Evolutionary conservation across 2,888 invertebrate species (phyloP), one percentile per base, ranked within the genome.

Genomic region (Actias luna): DNA sequence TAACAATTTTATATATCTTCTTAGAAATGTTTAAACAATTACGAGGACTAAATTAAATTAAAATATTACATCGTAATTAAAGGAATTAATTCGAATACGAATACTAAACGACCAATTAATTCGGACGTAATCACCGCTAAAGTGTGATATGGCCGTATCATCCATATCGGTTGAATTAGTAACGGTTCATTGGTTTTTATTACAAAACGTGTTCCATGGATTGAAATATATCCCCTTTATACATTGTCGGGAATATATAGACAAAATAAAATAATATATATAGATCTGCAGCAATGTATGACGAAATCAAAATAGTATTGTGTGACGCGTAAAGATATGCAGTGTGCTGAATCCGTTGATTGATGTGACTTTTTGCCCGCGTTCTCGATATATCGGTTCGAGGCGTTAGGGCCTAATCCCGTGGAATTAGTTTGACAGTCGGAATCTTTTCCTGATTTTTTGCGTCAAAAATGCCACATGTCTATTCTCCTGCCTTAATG

Each of bases 311-410:
- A 31, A n/a, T 10, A 42, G 31, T 58, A 29, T 39, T 42, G 57
- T 39, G 2, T 22, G 36, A 39, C 22, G 42, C 42, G 16, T 52
- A 35, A 8, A 60, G 42, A 42, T 58, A 61, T 22, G 22, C 22
- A 42, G 39, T 18, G 52, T 57, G 61, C 39, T 14, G 39, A 58
- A 16, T 22, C 12, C 36, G 62, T 61, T 92, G 90, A 91, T 89
- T 83, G 87, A 92, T 92, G 85, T 73, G 69, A 65, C 80, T 90
- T 92, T 91, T 92, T 91, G 88, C 84, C 84, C 86, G 86, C 85
- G 84, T 83, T 80, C 84, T 81, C 79, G 75, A 73, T 68, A n/a
- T n/a, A 71, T 70, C 73, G 67, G 62, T 64, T 61, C 67, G 59
- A 59, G 65, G 60, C 60, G 67, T 64, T 67, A 72, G 67, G 67